Percentiles rank a stretch among this genome's conserved stretches.
Evolutionary conservation across 2,113 vertebrate species (phyloP).

Genomic region (Paracanthobrama guichenoti): DNA sequence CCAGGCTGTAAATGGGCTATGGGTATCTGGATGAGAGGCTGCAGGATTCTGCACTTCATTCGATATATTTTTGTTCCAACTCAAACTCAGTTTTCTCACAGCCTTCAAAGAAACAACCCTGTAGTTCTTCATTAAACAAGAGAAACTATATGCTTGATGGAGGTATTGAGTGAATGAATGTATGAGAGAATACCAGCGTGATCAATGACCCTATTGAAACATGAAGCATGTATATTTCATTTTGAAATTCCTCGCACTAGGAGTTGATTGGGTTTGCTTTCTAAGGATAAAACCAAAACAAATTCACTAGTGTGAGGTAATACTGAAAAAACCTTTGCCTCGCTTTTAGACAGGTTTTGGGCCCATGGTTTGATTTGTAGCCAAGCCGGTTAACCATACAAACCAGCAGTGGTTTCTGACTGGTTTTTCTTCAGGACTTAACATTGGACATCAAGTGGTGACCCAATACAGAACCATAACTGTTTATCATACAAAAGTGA

Average conservation of each 20-base stretch:
- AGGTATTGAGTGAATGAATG: constrained; percentile 1
- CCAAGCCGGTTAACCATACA: neutral
- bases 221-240: neutral
- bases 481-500: no score
- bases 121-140: neutral
- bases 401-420: neutral
- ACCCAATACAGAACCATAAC: no score
- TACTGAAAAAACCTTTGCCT: neutral
- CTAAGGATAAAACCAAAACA: neutral
- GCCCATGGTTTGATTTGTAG: neutral
- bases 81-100: neutral
- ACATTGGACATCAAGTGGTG: neutral
- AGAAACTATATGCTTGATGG: constrained; percentile 29
- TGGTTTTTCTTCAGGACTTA: neutral
- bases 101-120: constrained; percentile 12
- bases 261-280: constrained; percentile 6
- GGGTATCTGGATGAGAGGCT: neutral
- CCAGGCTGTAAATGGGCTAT: constrained; percentile 2
- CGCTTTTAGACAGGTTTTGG: neutral
- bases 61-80: neutral
- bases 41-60: neutral
- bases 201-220: constrained; percentile 17
- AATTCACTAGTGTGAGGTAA: neutral
- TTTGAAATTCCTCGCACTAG: neutral
- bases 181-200: constrained; percentile 2